Base-by-base conservation (phyloP, 2,113 vertebrate species). In the Condylura cristata region DNA sequence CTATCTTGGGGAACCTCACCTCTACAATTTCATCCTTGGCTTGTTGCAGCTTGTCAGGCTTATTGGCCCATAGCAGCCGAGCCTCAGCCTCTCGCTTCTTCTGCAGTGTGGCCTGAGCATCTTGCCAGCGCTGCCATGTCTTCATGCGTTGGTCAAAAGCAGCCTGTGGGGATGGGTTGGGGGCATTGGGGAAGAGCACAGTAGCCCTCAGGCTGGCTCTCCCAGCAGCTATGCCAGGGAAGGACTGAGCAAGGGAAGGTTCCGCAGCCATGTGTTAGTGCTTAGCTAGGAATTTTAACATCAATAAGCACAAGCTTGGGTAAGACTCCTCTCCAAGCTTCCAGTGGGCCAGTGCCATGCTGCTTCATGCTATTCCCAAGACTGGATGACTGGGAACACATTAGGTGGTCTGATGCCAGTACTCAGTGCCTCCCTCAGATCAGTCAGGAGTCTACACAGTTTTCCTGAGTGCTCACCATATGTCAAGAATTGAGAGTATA, bases 121-220 rank as follows among this genome's bases (percentile, higher is more conserved):
- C 99, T 98, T 99, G 99, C 99, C 99, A 99, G 28, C 99, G 99
- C 98, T 99, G 99, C 99, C 99, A 99, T 3, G 98, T 98, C 98
- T 99, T 99, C 98, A 99, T 99, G 78, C 99, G 99, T 87, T 99
- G 99, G 97, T 99, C 99, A 41, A 99, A 99, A 71, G 99, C 99
- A 39, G 98, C 99, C 99, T 99, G 97, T 1, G 58, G 70, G 71
- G 63, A 7, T 22, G 90, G 86, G 26, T 46, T 51, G 48, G 63
- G 68, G 34, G 66, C 5, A 37, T 37, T 22, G 70, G 71, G 93
- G 61, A 6, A n/a, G 66, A 79, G 83, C 79, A 89, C 48, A 70
- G 44, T 72, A 85, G 61, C 61, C 66, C 66, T 92, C 46, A 95
- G 85, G 4, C 66, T 20, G 18, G 66, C 28, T 70, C 48, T 93